Base-by-base conservation (phyloP, 1,140 invertebrate species). In the Drosophila ambigua region DNA sequence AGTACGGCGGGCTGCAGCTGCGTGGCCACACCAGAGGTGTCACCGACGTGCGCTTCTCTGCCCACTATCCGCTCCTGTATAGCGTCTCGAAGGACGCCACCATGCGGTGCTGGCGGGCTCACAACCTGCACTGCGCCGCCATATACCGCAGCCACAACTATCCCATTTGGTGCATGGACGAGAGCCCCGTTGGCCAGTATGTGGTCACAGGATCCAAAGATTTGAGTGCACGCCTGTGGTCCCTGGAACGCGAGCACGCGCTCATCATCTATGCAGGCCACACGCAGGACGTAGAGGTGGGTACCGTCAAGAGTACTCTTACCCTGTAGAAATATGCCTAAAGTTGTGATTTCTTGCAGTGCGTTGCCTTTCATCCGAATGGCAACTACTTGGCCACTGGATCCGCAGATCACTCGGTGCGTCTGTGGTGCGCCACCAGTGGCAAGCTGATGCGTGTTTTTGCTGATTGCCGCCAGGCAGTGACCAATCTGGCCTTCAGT, bases 151-250 rank as follows among this genome's bases (percentile, higher is more conserved):
- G 97, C 43, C 97, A 98, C 90, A 95, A 94, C 77, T 96, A 96
- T 89, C 96, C 97, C n/a, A 95, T 98, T 44, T 98, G 97, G 95
- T 96, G 95, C 91, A 92, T 98, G 91, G 95, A 96, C 91, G 94
- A 96, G 16, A 96, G 96, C 91, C 94, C 94, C 67, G 94, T 95
- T 78, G 95, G 95, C 58, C 92, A 95, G 51, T 96, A 96, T 87
- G 94, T 97, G 87, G 95, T 95, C 2, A 97, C 97, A 5, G 97
- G 96, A 50, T 97, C 97, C 44, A 94, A 96, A 67, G 97, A 98
- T 90, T 93, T 94, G 78, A 98, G 96, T 41, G 97, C 96, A 2
- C 95, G 97, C 85, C 91, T 98, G 28, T 98, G 97, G 97, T 94
- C 94, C n/a, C 92, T 96, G 69, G 96, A 97, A 91, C 94, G 95